Conservation (phyloP, 2,888 invertebrate species). For the Habrosyne pyritoides region DNA sequence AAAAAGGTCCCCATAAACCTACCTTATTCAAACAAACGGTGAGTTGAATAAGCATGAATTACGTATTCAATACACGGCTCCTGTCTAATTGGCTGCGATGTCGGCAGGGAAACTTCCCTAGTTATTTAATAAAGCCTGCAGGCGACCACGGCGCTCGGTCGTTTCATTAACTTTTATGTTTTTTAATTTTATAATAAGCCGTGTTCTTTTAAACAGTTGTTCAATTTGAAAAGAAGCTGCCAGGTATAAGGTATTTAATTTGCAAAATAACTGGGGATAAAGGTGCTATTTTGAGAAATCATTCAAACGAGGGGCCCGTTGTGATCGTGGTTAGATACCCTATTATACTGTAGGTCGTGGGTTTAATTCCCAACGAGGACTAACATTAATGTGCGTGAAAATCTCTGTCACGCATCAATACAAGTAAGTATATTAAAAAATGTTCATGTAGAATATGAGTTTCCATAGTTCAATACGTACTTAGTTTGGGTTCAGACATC, state of each 20-base stretch:
- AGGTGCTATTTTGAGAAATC: no score
- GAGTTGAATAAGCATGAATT: constrained; percentile 9
- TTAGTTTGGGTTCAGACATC: no score
- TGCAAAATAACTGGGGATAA: not conserved
- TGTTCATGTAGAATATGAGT: no score
- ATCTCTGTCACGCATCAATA: no score
- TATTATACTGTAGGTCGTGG: no score
- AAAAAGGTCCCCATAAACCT: not conserved
- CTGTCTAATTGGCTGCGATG: constrained; percentile 27
- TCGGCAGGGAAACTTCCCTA: not conserved
- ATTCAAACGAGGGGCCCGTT: no score
- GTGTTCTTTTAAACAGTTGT: not conserved
- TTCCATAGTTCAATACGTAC: no score
- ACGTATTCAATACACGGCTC: constrained; percentile 27
- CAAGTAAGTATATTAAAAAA: no score
- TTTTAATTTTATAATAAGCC: constrained; percentile 16
- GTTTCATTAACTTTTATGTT: constrained; percentile 26
- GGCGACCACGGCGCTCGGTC: constrained; percentile 14
- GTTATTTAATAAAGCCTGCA: constrained; percentile 26
- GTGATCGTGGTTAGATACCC: no score
- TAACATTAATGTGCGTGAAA: no score
- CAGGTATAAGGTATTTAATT: not conserved
- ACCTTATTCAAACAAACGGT: not conserved
- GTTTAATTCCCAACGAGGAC: no score
- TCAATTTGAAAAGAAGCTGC: not conserved